phyloP scores from a whole-genome alignment of 2,113 vertebrate genomes.

The Machaerirhynchus nigripectus region DNA sequence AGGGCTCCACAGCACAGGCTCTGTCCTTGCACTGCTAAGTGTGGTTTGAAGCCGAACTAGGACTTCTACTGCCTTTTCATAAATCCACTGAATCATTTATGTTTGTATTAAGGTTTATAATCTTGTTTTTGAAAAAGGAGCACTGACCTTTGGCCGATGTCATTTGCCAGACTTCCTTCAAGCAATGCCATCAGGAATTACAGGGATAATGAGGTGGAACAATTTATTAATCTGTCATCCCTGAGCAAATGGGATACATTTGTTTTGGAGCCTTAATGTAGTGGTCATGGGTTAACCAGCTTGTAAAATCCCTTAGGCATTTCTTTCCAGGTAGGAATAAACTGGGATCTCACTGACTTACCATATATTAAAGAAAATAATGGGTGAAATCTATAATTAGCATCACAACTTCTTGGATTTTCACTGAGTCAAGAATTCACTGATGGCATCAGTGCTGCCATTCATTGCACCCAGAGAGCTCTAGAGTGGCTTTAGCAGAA shows the following conservation, averaged over 20 bases:
- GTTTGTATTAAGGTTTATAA: constrained; percentile 2
- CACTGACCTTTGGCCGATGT: not conserved
- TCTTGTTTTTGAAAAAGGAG: not conserved
- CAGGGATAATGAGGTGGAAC: constrained; percentile 34
- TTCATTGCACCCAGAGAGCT: not conserved
- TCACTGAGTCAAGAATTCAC: not conserved
- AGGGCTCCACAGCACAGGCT: not conserved
- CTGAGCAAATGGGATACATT: constrained; percentile 43
- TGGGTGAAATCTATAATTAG: not conserved
- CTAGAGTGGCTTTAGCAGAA: not conserved
- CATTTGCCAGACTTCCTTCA: not conserved
- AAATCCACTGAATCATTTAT: not conserved
- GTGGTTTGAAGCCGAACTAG: not conserved
- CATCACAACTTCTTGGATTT: not conserved
- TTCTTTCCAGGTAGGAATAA: constrained; percentile 3
- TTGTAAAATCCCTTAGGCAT: not conserved
- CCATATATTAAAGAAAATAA: not conserved
- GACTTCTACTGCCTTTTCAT: not conserved
- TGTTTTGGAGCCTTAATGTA: constrained; percentile 34
- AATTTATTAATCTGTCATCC: constrained; percentile 44
- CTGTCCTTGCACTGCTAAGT: fast-evolving
- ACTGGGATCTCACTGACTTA: not conserved
- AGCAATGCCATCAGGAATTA: not conserved
- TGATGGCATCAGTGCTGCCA: not conserved
- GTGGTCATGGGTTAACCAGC: constrained; percentile 15